Base-by-base conservation (phyloP, 2,888 invertebrate genomes). In the Entomobrya multifasciata region DNA sequence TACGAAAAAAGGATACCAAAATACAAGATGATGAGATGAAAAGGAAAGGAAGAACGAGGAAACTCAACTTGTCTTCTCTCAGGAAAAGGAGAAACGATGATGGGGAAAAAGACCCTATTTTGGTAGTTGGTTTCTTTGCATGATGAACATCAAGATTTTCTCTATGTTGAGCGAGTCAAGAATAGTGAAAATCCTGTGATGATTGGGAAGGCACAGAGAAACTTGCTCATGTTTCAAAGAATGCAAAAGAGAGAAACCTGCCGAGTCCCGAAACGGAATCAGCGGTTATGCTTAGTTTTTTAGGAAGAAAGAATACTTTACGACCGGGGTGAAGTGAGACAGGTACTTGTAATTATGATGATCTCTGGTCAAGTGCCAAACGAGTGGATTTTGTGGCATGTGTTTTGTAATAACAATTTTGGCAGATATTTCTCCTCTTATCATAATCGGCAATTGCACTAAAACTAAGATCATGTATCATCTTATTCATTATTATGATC, bases 311-410 rank as follows among this genome's bases (percentile, higher is more conserved):
- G n/a, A n/a, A n/a, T n/a, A n/a, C n/a, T 36, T 36, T 47, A 27
- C 36, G 4, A 27, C 57, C 25, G 86, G 86, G 79, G 80, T n/a
- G 13, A 41, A 11, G 10, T 74, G 80, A 86, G 76, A 86, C 86
- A 85, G 85, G 86, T 86, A 27, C 2, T 47, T 72, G 11, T 44
- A 17, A 10, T 25, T n/a, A 36, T 72, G 47, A 27, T 49, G 74
- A 30, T 49, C 49, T 15, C 52, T 74, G 74, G 52, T 74, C 74
- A 52, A 74, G 52, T 74, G 74, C 74, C 74, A 74, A 49, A 74
- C 5, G 4, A 11, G 30, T 49, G 22, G 20, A 44, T 17, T 5
- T 22, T 25, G 25, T 30, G 17, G 41, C 41, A 47, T 44, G 67
- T 47, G 36, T 41, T 70, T 11, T 30, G 30, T 74, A 52, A 52